These are phyloP conservation scores for Habropoda laboriosa DNA, from an alignment of 1,140 invertebrate species.

Conservation along the genomic window DNA sequence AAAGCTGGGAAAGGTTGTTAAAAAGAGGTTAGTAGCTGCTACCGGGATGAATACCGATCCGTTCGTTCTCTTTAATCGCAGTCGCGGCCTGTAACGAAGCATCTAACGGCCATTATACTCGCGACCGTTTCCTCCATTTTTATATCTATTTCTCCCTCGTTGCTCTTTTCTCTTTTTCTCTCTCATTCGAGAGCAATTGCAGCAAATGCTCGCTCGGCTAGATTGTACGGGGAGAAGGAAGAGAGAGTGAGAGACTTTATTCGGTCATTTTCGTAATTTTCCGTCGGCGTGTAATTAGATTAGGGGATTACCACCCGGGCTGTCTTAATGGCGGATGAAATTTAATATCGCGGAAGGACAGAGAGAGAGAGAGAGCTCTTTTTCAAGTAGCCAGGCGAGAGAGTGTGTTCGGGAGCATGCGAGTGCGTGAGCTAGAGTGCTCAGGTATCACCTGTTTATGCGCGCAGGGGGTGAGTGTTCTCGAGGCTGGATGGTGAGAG, in stretches of 20 bases:
- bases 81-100: constrained; percentile 16
- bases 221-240: too few relatives aligned
- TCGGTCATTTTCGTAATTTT: constrained; percentile 3
- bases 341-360: background rate
- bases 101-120: constrained; percentile 12
- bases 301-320: background rate
- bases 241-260: background rate
- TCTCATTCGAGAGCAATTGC: background rate
- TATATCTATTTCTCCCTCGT: background rate
- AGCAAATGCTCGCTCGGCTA: background rate
- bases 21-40: constrained; percentile 42
- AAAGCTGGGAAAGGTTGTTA: constrained; percentile 51
- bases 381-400: background rate
- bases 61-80: constrained; percentile 56
- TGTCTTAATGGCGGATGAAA: background rate
- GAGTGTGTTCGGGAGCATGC: background rate
- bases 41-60: constrained; percentile 48
- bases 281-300: constrained; percentile 19
- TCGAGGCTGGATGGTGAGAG: background rate
- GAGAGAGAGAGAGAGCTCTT: too few relatives aligned
- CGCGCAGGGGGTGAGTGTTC: background rate
- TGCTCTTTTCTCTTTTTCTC: too few relatives aligned
- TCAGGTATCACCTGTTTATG: background rate
- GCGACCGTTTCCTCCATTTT: background rate
- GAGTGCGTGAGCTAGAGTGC: background rate